A percentile compares a stretch with the other conserved stretches of the same genome.
Evolutionary conservation across 2,888 invertebrate genomes (phyloP).

Genomic region (Caenorhabditis sp.): DNA sequence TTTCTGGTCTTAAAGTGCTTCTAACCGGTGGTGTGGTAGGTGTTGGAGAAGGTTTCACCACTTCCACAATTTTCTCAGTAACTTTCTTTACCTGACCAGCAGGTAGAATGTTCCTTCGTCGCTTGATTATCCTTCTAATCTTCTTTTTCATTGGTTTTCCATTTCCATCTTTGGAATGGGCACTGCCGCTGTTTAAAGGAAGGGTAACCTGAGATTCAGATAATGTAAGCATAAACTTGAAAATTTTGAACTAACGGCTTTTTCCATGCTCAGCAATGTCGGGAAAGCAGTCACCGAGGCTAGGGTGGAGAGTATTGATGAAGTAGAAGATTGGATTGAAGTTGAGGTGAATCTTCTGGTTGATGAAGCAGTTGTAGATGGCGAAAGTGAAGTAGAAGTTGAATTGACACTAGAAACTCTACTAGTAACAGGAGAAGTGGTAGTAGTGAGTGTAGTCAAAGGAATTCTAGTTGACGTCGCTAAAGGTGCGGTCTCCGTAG

Average conservation of each 20-base stretch:
- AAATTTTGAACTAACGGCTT: constrained; percentile 26
- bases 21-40: constrained; percentile 45
- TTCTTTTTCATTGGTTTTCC: constrained; percentile 47
- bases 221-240: too few species aligned
- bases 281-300: constrained; percentile 48
- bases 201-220: constrained; percentile 54
- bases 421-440: background rate
- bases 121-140: constrained; percentile 59
- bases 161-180: background rate
- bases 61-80: constrained; percentile 32
- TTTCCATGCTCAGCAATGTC: constrained; percentile 52
- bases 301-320: too few species aligned
- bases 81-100: constrained; percentile 35
- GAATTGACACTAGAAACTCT: background rate
- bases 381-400: too few species aligned
- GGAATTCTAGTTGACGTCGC: background rate
- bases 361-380: background rate
- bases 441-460: too few species aligned
- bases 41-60: constrained; percentile 47
- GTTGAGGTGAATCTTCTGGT: constrained; percentile 2
- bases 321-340: constrained; percentile 7
- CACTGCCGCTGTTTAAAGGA: constrained; percentile 50
- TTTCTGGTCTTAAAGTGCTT: constrained; percentile 36
- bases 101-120: constrained; percentile 53
- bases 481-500: background rate